phyloP scores from a whole-genome alignment of 2,888 invertebrate genomes.

The Pasiphila rectangulata region DNA sequence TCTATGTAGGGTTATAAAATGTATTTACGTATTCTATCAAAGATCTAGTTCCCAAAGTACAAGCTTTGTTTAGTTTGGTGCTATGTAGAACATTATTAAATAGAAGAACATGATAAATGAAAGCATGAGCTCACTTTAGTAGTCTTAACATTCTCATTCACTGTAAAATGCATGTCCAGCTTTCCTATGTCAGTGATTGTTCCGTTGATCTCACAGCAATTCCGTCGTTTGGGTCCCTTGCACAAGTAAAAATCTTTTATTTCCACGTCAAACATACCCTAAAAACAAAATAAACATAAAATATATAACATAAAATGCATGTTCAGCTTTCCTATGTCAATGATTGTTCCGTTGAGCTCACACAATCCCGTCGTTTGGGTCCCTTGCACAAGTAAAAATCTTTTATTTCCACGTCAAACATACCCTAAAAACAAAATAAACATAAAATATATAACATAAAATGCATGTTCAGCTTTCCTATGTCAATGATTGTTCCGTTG shows the following conservation, averaged over 20 bases:
- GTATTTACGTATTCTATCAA: too few species aligned
- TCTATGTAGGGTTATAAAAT: too few species aligned
- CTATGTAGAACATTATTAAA: too few species aligned
- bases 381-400: slow-evolving; percentile 32
- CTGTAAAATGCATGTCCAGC: slow-evolving; percentile 30
- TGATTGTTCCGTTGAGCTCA: slow-evolving; percentile 22
- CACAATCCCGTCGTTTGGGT: slow-evolving; percentile 34
- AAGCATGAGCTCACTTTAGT: slow-evolving; percentile 44
- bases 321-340: slow-evolving; percentile 22
- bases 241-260: slow-evolving; percentile 22
- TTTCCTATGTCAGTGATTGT: slow-evolving; percentile 23
- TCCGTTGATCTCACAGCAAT: slow-evolving; percentile 28
- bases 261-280: slow-evolving; percentile 26
- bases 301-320: too few species aligned
- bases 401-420: slow-evolving; percentile 21
- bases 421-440: slow-evolving; percentile 27
- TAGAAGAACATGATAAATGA: background rate
- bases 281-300: slow-evolving; percentile 9
- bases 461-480: too few species aligned
- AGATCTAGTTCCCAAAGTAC: too few species aligned
- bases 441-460: background rate
- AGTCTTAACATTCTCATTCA: slow-evolving; percentile 36
- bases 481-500: too few species aligned
- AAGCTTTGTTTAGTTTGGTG: too few species aligned
- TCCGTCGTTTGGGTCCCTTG: slow-evolving; percentile 35